Evolutionary conservation across 2,888 invertebrate species (phyloP).

Genomic region (Drosophila limbata): DNA sequence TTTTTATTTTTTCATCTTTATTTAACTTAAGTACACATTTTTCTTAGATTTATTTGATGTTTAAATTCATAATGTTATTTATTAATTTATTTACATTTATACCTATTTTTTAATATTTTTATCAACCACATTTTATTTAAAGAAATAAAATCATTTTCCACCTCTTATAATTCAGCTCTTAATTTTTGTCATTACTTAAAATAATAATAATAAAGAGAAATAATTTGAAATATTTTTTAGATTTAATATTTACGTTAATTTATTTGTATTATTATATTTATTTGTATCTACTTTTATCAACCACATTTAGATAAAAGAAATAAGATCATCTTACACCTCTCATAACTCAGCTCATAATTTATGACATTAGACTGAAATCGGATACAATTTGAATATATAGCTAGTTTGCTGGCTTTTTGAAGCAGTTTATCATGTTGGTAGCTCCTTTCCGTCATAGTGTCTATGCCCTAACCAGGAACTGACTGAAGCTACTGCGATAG

Average conservation of each 20-base stretch:
- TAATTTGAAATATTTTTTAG: background rate
- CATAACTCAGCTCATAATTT: background rate
- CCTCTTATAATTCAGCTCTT: background rate
- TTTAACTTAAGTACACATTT: background rate
- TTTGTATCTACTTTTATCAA: background rate
- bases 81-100: background rate
- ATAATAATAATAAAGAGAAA: background rate
- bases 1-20: background rate
- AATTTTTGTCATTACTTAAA: background rate
- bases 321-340: background rate
- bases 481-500: slow-evolving; percentile 43
- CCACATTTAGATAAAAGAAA: background rate
- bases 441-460: slow-evolving; percentile 1
- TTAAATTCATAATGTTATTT: background rate
- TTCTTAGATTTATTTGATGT: background rate
- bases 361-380: background rate
- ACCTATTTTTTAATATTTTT: background rate
- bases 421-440: background rate
- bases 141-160: background rate
- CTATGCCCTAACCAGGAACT: slow-evolving; percentile 45
- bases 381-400: background rate
- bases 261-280: background rate
- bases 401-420: background rate
- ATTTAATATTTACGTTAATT: too few relatives aligned
- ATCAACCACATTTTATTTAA: background rate